Conservation (phyloP, 2,888 invertebrate genomes). For the Drosophila pseudotalamancana region DNA sequence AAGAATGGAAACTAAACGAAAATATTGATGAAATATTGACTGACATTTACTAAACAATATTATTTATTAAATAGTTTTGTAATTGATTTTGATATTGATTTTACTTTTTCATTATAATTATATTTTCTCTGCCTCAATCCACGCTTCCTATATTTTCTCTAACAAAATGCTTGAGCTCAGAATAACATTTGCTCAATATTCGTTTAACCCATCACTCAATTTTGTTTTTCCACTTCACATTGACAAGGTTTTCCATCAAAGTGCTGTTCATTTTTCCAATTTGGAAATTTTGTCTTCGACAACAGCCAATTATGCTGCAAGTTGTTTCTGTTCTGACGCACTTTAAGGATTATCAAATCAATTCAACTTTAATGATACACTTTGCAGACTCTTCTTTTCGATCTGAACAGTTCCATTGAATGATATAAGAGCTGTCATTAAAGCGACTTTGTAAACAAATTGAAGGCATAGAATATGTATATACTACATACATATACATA, state of each 20-base stretch:
- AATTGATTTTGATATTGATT: no score
- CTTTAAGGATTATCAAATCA: conserved; percentile 50
- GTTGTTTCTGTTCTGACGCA: conserved; percentile 29
- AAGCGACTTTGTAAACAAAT: conserved; percentile 18
- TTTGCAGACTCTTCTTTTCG: conserved; percentile 8
- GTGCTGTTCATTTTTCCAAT: conserved; percentile 47
- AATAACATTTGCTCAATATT: conserved; percentile 8
- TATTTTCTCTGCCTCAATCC: not conserved
- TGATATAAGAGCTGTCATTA: conserved; percentile 18
- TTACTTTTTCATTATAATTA: no score
- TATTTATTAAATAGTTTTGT: no score
- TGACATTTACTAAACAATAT: no score
- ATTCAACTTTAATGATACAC: conserved; percentile 32
- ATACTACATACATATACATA: not conserved
- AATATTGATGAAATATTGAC: no score
- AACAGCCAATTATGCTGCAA: conserved; percentile 44
- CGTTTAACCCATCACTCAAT: conserved; percentile 23
- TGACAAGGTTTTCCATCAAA: conserved; percentile 36
- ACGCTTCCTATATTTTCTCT: not conserved
- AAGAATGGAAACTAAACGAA: no score
- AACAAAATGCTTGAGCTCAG: not conserved
- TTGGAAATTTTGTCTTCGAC: conserved; percentile 25
- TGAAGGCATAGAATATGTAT: not conserved
- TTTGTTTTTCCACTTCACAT: conserved; percentile 32
- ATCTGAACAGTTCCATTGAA: conserved; percentile 15